Conservation (phyloP, 2,888 invertebrate genomes). For the Plagodis dolabraria region DNA sequence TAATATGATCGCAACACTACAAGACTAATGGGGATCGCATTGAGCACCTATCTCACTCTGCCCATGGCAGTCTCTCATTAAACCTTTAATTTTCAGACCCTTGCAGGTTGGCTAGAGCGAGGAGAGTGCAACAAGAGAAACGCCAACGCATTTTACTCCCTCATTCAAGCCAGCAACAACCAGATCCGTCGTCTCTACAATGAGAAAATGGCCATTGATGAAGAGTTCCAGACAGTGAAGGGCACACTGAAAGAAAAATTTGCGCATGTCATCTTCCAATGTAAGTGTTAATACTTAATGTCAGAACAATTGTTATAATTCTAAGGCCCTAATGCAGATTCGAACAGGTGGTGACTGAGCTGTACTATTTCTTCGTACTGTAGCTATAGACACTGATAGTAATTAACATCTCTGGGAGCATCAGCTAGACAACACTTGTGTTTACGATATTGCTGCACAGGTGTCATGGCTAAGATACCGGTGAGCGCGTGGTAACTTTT, state of each 20-base stretch:
- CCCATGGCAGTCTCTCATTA: no score
- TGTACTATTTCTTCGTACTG: neutral
- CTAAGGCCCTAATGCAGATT: neutral
- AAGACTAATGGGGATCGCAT: no score
- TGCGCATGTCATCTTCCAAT: conserved; percentile 93
- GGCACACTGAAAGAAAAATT: conserved; percentile 92
- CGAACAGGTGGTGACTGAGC: neutral
- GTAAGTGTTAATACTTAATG: conserved; percentile 86
- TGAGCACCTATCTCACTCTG: no score
- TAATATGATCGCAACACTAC: no score
- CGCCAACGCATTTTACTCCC: conserved; percentile 94
- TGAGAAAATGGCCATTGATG: conserved; percentile 94
- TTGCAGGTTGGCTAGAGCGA: conserved; percentile 95
- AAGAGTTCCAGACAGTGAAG: conserved; percentile 92
- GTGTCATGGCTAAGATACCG: no score
- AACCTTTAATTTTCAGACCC: conserved; percentile 79
- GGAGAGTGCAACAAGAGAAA: conserved; percentile 96
- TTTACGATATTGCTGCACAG: no score
- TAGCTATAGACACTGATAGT: no score
- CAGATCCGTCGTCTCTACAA: conserved; percentile 93
- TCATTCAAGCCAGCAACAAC: conserved; percentile 96
- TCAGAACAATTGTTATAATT: neutral
- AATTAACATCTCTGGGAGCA: no score
- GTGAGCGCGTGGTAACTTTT: no score
- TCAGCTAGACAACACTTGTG: no score